Evolutionary conservation across 2,113 vertebrate genomes (phyloP).

Genomic region (Pelvicachromis taeniatus): DNA sequence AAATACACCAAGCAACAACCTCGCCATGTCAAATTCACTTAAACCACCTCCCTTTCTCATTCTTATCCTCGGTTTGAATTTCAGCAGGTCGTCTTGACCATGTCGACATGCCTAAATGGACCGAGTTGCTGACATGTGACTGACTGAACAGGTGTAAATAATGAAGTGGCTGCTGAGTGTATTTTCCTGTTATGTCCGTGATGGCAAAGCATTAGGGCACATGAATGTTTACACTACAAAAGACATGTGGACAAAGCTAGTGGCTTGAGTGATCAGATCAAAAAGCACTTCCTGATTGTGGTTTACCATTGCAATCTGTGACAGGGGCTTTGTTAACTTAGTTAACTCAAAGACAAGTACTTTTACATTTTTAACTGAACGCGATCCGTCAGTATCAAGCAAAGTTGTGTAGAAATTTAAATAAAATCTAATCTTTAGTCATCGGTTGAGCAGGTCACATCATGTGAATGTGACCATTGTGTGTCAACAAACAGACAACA

Average conservation of each 20-base stretch:
- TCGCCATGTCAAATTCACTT: not conserved
- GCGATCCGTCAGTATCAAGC: not conserved
- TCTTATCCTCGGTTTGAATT: not conserved
- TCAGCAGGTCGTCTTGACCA: rapidly evolving
- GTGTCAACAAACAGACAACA: not conserved
- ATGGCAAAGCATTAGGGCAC: not conserved
- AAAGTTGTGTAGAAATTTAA: not conserved
- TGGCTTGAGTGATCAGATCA: not conserved
- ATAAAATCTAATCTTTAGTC: not conserved
- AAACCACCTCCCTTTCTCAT: not conserved
- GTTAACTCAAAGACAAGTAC: not conserved
- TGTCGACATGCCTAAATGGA: not conserved
- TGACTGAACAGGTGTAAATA: not conserved
- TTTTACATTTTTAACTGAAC: not conserved
- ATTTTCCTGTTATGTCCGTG: not conserved
- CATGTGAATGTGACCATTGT: not conserved
- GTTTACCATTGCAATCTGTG: not conserved
- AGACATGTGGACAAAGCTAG: not conserved
- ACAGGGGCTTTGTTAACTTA: not conserved
- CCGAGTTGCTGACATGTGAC: not conserved
- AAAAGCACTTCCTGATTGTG: not conserved
- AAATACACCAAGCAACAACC: not conserved
- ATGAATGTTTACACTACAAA: not conserved
- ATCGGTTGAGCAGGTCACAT: not conserved
- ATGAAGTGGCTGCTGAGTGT: not conserved